Base-by-base conservation (phyloP, 1,140 invertebrate species). In the Scaptomyza pallida region DNA sequence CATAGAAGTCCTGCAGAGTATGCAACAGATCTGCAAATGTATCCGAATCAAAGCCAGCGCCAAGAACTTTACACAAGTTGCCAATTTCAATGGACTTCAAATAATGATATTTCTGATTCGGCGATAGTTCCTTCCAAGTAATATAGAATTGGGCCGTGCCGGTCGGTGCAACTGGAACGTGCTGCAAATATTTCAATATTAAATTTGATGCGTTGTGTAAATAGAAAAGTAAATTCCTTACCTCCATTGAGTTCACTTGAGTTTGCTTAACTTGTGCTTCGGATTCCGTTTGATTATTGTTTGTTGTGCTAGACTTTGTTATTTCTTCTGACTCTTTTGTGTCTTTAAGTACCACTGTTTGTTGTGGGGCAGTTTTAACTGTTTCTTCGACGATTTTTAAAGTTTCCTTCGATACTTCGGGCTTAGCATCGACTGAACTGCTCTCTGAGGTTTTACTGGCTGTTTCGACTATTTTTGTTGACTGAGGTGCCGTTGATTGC, bases 81-180 rank as follows among this genome's bases (percentile, higher is more conserved):
- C 54, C 9, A 8, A 78, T 40, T 41, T 90, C 52, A 54, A 91
- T 91, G 1, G 78, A 83, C 56, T 91, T 76, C 2, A 83, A 54
- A 52, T 91, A 91, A 4, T 72, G 30, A 59, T 89, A 91, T 57
- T 91, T 91, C 41, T 90, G 79, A 6, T 54, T 19, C n/a, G 79
- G 47, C 16, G 75, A 43, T 1, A 91, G 41, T 47, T 90, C 90
- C 48, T 88, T 91, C 90, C 90, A 91, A 10, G 85, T 88, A 0
- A 85, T 71, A 55, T 91, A 89, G 35, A 91, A 91, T 64, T 91
- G 90, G 2, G 86, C 89, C 15, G 90, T 82, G 21, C 80, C 74
- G 13, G 60, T 64, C 5, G 90, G 90, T 5, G 78, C 37, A 1
- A 71, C 50, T 5, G 86, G 86, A 15, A 85, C 30, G 15, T 70